Percentiles rank a stretch among this genome's conserved stretches.
These are phyloP conservation scores for Hololepta plana DNA, from an alignment of 2,888 invertebrate species.

Conservation along the genomic window DNA sequence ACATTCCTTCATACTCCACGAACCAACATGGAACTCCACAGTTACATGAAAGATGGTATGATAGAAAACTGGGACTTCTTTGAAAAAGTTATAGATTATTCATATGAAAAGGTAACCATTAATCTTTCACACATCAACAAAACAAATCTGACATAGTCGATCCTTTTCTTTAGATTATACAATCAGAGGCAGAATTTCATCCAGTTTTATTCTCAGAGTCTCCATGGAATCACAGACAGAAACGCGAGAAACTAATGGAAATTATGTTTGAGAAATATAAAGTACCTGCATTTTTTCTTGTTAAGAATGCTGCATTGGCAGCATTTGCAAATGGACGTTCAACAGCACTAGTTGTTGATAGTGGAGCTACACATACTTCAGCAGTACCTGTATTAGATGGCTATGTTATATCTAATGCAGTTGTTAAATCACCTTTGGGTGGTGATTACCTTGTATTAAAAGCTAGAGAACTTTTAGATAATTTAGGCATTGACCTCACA, in stretches of 20 bases:
- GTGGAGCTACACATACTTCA: constrained; percentile 85
- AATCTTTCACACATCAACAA: constrained; percentile 2
- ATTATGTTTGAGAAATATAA: constrained; percentile 97
- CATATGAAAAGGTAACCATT: constrained; percentile 56
- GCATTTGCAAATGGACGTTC: constrained; percentile 92
- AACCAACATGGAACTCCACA: constrained; percentile 71
- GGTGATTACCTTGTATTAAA: constrained; percentile 87
- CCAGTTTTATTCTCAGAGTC: constrained; percentile 97
- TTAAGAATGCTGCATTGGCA: constrained; percentile 93
- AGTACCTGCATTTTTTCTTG: constrained; percentile 93
- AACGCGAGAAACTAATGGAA: constrained; percentile 89
- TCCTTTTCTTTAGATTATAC: constrained; percentile 45
- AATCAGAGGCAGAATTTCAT: constrained; percentile 87
- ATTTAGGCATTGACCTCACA: constrained; percentile 36
- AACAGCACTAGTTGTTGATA: constrained; percentile 81
- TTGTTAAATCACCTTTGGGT: constrained; percentile 88
- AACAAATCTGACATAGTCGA: constrained; percentile 2
- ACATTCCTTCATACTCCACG: constrained; percentile 83
- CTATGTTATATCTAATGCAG: constrained; percentile 86
- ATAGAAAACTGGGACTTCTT: constrained; percentile 99
- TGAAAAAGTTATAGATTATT: constrained; percentile 89
- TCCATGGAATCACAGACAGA: constrained; percentile 85
- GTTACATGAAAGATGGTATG: constrained; percentile 96
- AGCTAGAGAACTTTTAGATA: constrained; percentile 34
- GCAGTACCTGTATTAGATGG: constrained; percentile 91